phyloP scores from a whole-genome alignment of 2,113 vertebrate species.

The Pelvicachromis taeniatus region DNA sequence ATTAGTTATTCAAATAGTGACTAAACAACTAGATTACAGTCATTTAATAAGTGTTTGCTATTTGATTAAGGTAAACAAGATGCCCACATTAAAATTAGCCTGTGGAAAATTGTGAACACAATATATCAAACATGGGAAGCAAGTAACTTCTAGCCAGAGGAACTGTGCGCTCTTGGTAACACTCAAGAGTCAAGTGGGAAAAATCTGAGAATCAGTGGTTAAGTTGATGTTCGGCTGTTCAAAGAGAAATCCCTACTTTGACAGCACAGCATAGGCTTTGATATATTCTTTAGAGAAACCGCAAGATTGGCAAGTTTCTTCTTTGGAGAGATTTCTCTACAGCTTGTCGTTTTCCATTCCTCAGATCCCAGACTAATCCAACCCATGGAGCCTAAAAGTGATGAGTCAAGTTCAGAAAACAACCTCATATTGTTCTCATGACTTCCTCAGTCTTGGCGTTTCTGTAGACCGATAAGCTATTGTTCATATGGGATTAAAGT shows the following conservation, averaged over 20 bases:
- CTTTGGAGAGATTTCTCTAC: slow-evolving; percentile 15
- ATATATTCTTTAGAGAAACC: slow-evolving; percentile 26
- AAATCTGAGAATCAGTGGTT: neutral
- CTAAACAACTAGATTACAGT: neutral
- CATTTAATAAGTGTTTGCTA: neutral
- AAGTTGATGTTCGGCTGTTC: neutral
- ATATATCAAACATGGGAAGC: neutral
- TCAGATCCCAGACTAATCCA: slow-evolving; percentile 33
- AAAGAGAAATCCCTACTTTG: slow-evolving; percentile 32
- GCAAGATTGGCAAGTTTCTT: slow-evolving; percentile 16
- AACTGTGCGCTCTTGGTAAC: neutral
- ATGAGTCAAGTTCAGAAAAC: neutral
- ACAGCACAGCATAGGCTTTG: slow-evolving; percentile 36
- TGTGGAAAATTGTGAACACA: neutral
- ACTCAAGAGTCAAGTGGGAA: neutral
- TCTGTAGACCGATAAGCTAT: neutral
- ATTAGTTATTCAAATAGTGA: neutral
- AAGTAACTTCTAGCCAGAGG: neutral
- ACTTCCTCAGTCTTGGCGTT: neutral
- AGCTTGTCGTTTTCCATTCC: slow-evolving; percentile 11
- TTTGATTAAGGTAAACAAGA: neutral
- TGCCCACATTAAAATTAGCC: neutral
- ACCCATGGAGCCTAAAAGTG: neutral
- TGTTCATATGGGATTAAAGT: neutral
- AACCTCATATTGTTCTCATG: neutral